Evolutionary conservation across 2,113 vertebrate species (phyloP), one percentile per base, ranked within the genome.

Genomic region (Notothenia rossii): DNA sequence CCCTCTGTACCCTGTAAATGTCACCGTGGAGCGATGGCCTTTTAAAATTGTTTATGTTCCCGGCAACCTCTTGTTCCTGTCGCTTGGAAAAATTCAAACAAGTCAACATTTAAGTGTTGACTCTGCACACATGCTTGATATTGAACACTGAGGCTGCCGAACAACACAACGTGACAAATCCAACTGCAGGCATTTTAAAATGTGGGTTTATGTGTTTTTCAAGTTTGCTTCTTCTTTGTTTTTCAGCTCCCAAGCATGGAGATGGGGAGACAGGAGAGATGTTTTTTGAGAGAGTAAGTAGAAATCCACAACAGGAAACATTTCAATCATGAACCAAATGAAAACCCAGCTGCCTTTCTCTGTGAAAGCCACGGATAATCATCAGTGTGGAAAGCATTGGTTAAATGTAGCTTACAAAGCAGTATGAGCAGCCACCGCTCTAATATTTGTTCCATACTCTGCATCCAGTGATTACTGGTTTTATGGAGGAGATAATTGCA

Each of bases 281-380:
- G 81, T 96, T 96, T 83, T 96, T 96, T 83, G 84, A 95, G 62
- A 91, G 91, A 73, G 95, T 96, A 85, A 95, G 94, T 89, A 45
- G 33, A 62, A 15, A 20, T 33, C 17, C 17, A 61, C 55, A 46
- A 33, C 7, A 8, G 15, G 15, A 77, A 55, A 53, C 11, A 61
- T 62, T 74, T 65, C 36, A 55, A 67, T 53, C 10, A 56, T 8
- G 6, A 67, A 43, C 25, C 10, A 29, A 53, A 69, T 59, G 4
- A 49, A 33, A 62, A 71, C 18, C 20, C 8, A 48, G 10, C 14
- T 7, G 20, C 36, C 45, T 33, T 64, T n/a, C 53, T 71, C 7
- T 9, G 61, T 76, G 51, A 72, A 70, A 46, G 33, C 51, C 60
- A 55, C 4, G 9, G 22, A 40, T 82, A 62, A 70, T 81, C 46